These are phyloP conservation scores for Andrena praecox DNA, from an alignment of 2,888 invertebrate species.

Conservation along the genomic window DNA sequence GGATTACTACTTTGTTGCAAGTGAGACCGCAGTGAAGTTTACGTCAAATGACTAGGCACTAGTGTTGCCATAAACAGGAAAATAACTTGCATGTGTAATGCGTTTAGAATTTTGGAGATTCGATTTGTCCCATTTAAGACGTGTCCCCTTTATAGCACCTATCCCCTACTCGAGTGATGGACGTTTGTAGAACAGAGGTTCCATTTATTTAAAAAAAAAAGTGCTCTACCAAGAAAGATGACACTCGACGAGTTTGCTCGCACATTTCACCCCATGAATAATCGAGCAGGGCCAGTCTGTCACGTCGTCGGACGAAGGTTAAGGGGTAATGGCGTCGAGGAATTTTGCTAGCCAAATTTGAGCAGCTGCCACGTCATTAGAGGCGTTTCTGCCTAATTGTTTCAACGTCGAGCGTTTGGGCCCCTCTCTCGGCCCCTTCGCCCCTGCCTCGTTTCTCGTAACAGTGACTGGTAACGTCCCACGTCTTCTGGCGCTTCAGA, in stretches of 20 bases:
- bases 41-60: too few relatives aligned
- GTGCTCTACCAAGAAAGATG: not conserved
- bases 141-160: too few relatives aligned
- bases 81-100: too few relatives aligned
- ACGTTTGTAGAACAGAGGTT: too few relatives aligned
- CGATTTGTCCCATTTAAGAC: too few relatives aligned
- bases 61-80: too few relatives aligned
- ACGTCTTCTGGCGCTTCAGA: slow-evolving; percentile 57
- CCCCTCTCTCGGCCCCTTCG: slow-evolving; percentile 22
- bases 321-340: slow-evolving; percentile 52
- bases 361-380: slow-evolving; percentile 68
- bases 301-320: slow-evolving; percentile 53
- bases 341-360: slow-evolving; percentile 66
- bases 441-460: slow-evolving; percentile 8
- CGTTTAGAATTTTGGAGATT: too few relatives aligned
- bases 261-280: slow-evolving; percentile 53
- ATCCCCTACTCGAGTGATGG: too few relatives aligned
- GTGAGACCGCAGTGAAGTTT: too few relatives aligned
- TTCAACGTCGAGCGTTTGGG: slow-evolving; percentile 57
- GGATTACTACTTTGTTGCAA: too few relatives aligned
- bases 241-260: slow-evolving; percentile 15
- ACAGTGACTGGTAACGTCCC: slow-evolving; percentile 55
- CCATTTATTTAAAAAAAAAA: too few relatives aligned
- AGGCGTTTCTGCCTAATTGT: slow-evolving; percentile 71
- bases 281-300: slow-evolving; percentile 42